Conservation (phyloP, 2,888 invertebrate species). For the Drosophila atroscutellata region DNA sequence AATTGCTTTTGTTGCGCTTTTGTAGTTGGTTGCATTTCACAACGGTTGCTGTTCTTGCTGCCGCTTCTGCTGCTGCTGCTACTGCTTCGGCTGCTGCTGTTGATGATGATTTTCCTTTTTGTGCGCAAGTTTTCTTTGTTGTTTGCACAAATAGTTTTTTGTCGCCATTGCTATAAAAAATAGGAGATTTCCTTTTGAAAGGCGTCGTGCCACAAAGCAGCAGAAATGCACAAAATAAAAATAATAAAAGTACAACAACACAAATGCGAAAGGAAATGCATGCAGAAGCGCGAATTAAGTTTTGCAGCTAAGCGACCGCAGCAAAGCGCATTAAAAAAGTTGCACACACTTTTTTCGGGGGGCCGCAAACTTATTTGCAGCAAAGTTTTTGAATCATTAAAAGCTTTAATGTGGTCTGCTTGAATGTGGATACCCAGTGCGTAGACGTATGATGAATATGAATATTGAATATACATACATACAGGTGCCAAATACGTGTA, state of each 20-base stretch:
- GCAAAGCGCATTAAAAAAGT: constrained; percentile 74
- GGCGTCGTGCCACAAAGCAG: constrained; percentile 43
- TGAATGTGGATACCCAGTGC: constrained; percentile 35
- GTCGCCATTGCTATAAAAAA: constrained; percentile 69
- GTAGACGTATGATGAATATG: constrained; percentile 57
- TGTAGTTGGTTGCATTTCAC: constrained; percentile 61
- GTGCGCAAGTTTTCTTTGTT: constrained; percentile 76
- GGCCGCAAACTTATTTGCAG: constrained; percentile 25
- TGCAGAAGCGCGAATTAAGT: constrained; percentile 64
- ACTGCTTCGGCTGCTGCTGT: constrained; percentile 15
- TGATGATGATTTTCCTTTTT: constrained; percentile 75
- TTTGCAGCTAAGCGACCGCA: constrained; percentile 70
- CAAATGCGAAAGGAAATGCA: constrained; percentile 14
- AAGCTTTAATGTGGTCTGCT: constrained; percentile 55
- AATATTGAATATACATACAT: constrained; percentile 65
- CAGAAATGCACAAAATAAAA: constrained; percentile 16
- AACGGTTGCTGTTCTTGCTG: constrained; percentile 10
- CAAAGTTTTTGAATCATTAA: constrained; percentile 60
- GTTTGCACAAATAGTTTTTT: constrained; percentile 80
- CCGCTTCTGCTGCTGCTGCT: constrained; percentile 12
- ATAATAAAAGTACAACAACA: constrained; percentile 11
- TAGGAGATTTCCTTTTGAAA: constrained; percentile 71
- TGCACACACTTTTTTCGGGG: constrained; percentile 23
- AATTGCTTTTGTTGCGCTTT: constrained; percentile 81
- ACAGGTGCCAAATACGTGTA: not conserved